Conservation (phyloP, 1,140 invertebrate species). For the Doryteuthis pealeii region DNA sequence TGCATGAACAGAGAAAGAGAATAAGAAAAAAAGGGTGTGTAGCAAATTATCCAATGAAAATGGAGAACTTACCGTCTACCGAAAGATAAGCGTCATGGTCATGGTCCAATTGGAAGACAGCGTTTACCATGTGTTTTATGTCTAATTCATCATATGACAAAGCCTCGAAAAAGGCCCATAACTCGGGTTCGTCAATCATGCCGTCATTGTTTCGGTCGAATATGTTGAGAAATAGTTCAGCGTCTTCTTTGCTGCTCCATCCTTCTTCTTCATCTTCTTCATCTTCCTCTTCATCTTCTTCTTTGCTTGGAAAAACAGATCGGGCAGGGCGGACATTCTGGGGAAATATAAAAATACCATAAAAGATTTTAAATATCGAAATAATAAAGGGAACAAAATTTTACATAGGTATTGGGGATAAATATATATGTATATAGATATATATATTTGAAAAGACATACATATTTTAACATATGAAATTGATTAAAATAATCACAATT, state of each 20-base stretch:
- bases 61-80: background rate
- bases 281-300: background rate
- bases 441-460: no score
- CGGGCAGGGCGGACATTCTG: background rate
- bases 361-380: no score
- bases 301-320: background rate
- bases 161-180: background rate
- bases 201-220: background rate
- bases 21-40: no score
- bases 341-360: no score
- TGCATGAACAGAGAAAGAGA: no score
- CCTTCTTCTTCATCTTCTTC: background rate
- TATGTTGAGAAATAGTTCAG: background rate
- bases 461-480: no score
- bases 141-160: background rate
- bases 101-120: background rate
- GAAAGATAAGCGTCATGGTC: background rate
- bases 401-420: background rate
- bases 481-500: no score
- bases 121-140: background rate
- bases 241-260: background rate
- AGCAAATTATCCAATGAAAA: background rate
- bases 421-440: background rate
- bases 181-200: background rate
- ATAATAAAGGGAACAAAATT: background rate